A percentile compares a stretch with the other conserved stretches of the same genome.
Evolutionary conservation across 2,797 vertebrate genomes (phyloP).

Genomic region (Holocentrus rufus): DNA sequence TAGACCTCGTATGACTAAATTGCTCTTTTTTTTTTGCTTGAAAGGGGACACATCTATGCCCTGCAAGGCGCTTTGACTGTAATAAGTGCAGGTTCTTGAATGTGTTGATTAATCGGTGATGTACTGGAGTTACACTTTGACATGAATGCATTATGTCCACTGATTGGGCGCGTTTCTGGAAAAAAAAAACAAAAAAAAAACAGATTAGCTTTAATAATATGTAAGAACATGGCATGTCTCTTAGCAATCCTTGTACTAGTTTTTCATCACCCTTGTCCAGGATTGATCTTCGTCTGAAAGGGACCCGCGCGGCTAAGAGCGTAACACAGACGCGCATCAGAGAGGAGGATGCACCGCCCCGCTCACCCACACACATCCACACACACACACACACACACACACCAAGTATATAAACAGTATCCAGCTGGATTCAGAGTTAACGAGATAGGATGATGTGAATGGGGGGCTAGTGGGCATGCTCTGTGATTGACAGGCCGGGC

Average conservation of each 20-base stretch:
- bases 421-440: conserved; percentile 74
- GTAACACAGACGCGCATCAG: conserved; percentile 49
- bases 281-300: conserved; percentile 58
- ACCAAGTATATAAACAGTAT: conserved; percentile 55
- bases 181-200: no score
- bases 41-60: conserved; percentile 16
- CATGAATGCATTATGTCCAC: conserved; percentile 34
- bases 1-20: conserved; percentile 35
- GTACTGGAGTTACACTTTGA: conserved; percentile 9
- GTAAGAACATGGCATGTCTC: conserved; percentile 25
- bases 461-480: conserved; percentile 71
- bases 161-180: conserved; percentile 26
- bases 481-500: conserved; percentile 91
- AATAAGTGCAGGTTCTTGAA: conserved; percentile 24
- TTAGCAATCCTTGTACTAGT: conserved; percentile 23
- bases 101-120: conserved; percentile 30
- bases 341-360: conserved; percentile 28
- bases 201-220: conserved; percentile 23
- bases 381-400: conserved; percentile 28
- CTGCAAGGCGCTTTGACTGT: conserved; percentile 33
- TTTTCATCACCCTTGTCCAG: conserved; percentile 59
- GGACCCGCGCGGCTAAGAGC: conserved; percentile 36
- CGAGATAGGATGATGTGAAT: conserved; percentile 77
- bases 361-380: conserved; percentile 3
- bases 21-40: conserved; percentile 8